phyloP scores from a whole-genome alignment of 2,113 vertebrate genomes.

The Saguinus midas region DNA sequence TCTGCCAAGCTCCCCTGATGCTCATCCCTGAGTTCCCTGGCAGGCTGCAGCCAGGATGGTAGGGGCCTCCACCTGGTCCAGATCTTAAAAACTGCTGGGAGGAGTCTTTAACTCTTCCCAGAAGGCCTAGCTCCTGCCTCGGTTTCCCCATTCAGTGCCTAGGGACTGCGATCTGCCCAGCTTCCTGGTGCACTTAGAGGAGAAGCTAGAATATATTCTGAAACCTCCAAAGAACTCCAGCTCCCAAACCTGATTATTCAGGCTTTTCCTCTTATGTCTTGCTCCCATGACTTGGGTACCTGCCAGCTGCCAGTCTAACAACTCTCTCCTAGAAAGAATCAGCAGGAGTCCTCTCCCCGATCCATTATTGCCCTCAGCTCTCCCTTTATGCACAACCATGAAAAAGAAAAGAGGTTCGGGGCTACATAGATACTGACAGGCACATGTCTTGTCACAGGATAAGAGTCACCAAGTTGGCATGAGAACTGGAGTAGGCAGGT shows the following conservation, averaged over 20 bases:
- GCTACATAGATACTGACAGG: background rate
- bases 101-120: background rate
- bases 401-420: background rate
- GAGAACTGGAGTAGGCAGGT: slow-evolving; percentile 8
- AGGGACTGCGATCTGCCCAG: background rate
- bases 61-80: background rate
- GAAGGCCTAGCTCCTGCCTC: slow-evolving; percentile 33
- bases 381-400: background rate
- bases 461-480: background rate
- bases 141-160: slow-evolving; percentile 34
- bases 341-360: background rate
- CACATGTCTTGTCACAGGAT: background rate
- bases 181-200: background rate
- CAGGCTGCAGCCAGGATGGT: background rate
- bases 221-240: background rate
- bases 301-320: background rate
- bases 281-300: background rate
- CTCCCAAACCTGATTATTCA: background rate
- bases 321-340: background rate
- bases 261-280: background rate
- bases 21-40: background rate
- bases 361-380: background rate
- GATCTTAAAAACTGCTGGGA: background rate
- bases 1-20: background rate
- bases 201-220: background rate